Evolutionary conservation across 2,797 vertebrate genomes (phyloP).

Genomic region (Anas acuta): DNA sequence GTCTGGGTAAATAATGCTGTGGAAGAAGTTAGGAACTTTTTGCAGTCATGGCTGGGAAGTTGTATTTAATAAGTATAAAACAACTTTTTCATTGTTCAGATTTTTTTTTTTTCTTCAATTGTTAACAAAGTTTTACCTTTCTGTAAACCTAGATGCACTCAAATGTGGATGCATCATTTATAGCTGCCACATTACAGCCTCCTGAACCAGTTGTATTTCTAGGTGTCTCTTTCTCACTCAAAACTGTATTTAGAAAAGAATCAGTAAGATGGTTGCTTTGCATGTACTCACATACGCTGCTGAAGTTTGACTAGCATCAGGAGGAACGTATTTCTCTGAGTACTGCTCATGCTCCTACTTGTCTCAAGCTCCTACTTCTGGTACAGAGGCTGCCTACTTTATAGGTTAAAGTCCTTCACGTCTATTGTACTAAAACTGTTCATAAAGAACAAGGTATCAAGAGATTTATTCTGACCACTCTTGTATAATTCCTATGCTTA

Average conservation of each 20-base stretch:
- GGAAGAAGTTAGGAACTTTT: neutral
- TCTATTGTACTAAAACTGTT: neutral
- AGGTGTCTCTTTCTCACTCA: neutral
- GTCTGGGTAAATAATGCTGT: neutral
- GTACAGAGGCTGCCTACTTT: neutral
- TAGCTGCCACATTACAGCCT: fast-evolving
- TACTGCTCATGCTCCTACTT: neutral
- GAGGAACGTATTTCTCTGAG: neutral
- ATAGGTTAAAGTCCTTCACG: neutral
- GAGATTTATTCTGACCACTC: neutral
- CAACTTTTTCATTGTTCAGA: neutral
- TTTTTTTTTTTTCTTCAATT: neutral
- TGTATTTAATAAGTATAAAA: neutral
- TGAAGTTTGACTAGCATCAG: neutral
- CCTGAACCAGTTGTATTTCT: neutral
- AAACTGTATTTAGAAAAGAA: neutral
- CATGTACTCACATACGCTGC: neutral
- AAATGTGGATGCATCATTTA: fast-evolving
- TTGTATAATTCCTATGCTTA: neutral
- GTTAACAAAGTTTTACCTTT: neutral
- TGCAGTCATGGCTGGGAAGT: neutral
- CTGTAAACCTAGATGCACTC: neutral
- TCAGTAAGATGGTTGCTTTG: neutral
- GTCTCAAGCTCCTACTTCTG: neutral
- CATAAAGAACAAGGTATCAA: neutral